Base-by-base conservation (phyloP, 1,140 invertebrate genomes). In the Ceratoteleas bidentatus region DNA sequence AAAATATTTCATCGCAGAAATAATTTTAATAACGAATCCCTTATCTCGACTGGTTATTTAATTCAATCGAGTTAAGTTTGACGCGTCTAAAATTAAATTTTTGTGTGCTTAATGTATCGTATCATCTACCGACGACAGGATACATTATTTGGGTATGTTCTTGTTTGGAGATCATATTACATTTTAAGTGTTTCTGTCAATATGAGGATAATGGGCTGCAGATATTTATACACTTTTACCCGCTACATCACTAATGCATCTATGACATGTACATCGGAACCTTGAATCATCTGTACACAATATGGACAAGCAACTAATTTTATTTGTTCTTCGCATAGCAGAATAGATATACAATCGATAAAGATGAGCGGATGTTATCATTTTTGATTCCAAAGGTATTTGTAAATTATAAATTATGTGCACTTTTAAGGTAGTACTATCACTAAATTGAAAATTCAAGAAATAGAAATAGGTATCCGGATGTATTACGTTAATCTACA, bases 181-280 rank as follows among this genome's bases (percentile, higher is more conserved):
- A 14, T 56, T 15, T 13, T 72, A 73, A 70, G 58, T 62, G 69
- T 73, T 73, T 73, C 69, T 56, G 58, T 62, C 69, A 73, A 56
- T 73, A 62, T 32, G 11, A 14, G 13, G 24, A 36, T 11, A 40
- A 14, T 45, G 38, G 14, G 60, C 15, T 6, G n/a, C 53, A 43
- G 57, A 57, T 52, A 57, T 73, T 47, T 60, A 62, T 52, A 54
- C 14, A 57, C 36, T 57, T 16, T 57, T 34, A 38, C 56, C 43
- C 43, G 58, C 45, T 14, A 34, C 15, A 43, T 50, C 32, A 40
- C 58, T 62, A 62, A 64, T 47, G 60, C 58, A 54, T 47, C 24
- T 2, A 11, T 24, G 13, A 56, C 58, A 73, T 73, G 49, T 47
- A 64, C 16, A 24, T 40, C 40, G 33, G 24, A 11, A 56, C 33